Evolutionary conservation across 64 coral and sea anemone species (phyloP).

Genomic region (Acropora tenuis): DNA sequence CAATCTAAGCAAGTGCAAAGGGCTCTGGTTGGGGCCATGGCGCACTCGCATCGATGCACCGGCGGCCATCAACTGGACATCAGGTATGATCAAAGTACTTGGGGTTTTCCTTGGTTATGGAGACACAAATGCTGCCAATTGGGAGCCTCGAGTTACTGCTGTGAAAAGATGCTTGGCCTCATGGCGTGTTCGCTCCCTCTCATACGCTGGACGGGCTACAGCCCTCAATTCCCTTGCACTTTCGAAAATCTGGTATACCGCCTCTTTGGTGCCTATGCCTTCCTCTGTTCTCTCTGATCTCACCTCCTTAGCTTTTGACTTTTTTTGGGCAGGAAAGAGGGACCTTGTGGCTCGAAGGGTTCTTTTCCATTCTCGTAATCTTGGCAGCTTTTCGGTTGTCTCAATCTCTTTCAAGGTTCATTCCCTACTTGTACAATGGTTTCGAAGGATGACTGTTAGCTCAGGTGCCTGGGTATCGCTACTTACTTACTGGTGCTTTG

Average conservation of each 20-base stretch:
- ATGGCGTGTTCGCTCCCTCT: neutral
- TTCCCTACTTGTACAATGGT: neutral
- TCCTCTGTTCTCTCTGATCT: neutral
- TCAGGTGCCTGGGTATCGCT: neutral
- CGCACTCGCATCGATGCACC: neutral
- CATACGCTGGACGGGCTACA: neutral
- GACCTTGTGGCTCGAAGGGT: neutral
- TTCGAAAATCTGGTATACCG: neutral
- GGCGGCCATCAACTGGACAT: constrained; percentile 8
- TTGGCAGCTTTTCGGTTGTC: neutral
- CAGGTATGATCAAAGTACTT: neutral
- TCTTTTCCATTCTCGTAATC: neutral
- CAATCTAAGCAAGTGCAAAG: neutral
- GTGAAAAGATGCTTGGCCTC: neutral
- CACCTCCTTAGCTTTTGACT: neutral
- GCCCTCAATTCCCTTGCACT: neutral
- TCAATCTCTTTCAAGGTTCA: neutral
- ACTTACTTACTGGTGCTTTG: neutral
- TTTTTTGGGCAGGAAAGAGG: constrained; percentile 12
- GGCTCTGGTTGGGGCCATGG: constrained; percentile 27
- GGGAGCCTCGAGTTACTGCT: neutral
- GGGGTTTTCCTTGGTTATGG: neutral
- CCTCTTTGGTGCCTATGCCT: neutral
- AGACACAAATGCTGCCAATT: neutral
- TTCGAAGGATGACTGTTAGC: neutral